Percentiles rank a stretch among this genome's conserved stretches.
Evolutionary conservation across 1,140 invertebrate genomes (phyloP).

Genomic region (Gryon sp.): DNA sequence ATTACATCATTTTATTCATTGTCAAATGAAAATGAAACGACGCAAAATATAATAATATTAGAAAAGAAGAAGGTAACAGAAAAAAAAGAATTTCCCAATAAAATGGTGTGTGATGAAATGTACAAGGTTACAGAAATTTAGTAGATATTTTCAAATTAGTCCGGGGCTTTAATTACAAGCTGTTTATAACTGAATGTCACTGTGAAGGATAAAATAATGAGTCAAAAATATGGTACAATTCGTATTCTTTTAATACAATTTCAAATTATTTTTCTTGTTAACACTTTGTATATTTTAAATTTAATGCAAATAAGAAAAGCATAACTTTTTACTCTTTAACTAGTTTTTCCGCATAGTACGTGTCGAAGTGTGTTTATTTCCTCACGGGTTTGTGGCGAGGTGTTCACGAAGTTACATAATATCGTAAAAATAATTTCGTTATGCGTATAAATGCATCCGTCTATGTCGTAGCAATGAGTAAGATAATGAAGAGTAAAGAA

Average conservation of each 20-base stretch:
- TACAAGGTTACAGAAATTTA: conserved; percentile 35
- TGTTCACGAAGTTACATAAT: conserved; percentile 21
- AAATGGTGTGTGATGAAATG: conserved; percentile 17
- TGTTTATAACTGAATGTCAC: conserved; percentile 10
- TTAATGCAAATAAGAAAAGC: too few relatives aligned
- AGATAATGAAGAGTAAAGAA: conserved; percentile 7
- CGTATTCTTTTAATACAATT: too few relatives aligned
- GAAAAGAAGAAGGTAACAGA: too few relatives aligned
- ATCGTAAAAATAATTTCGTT: conserved; percentile 39
- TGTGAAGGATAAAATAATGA: conserved; percentile 19
- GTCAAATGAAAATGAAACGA: too few relatives aligned
- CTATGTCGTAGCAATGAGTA: neutral
- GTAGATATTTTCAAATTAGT: conserved; percentile 38
- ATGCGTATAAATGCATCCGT: conserved; percentile 29
- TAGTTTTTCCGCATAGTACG: neutral
- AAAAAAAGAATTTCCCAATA: conserved; percentile 12
- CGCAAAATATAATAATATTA: neutral
- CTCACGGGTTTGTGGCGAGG: neutral
- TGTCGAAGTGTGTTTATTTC: conserved; percentile 11
- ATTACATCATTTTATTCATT: too few relatives aligned
- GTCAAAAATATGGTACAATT: conserved; percentile 7
- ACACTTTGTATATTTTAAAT: too few relatives aligned
- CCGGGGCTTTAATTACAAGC: conserved; percentile 10
- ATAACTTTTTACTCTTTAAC: neutral
- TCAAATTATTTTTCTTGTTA: too few relatives aligned